Base-by-base conservation (phyloP, 2,797 vertebrate genomes). In the Malurus leucopterus region DNA sequence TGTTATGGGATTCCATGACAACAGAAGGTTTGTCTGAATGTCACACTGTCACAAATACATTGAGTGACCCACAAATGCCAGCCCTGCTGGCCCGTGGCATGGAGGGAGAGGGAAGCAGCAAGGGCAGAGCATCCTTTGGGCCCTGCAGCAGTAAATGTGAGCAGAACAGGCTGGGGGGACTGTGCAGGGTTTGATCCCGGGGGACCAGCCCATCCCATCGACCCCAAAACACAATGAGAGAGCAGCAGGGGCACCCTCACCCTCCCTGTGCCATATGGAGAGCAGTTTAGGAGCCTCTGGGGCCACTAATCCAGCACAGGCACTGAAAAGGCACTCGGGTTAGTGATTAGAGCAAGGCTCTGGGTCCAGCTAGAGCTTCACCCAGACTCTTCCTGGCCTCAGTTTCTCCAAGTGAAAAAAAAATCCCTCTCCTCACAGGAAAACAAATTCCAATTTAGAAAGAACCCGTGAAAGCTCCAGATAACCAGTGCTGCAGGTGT, bases 31-130 rank as follows among this genome's bases (percentile, higher is more conserved):
- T 1, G 7, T 6, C 24, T 3, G 78, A 43, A 11, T n/a, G 54
- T 14, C 3, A 0, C 27, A 6, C 4, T 1, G 7, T 4, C 11
- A 0, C 1, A 5, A 18, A 34, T 11, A 54, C 1, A 0, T 0
- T 1, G 46, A 64, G 53, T 38, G 41, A 17, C 63, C 65, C 80
- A 7, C 20, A 15, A 53, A 21, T 27, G 57, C 46, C 32, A 58
- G 50, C 63, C 38, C 44, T 43, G 19, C 0, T 0, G 63, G 51
- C 7, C 50, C 46, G 3, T 1, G 22, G 59, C 8, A 2, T 9
- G n/a, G 18, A n/a, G n/a, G 17, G 8, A 75, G 36, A 47, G 49
- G n/a, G 67, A 23, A 40, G 38, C 32, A n/a, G 61, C 32, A 14
- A 44, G 58, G 51, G 67, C 51, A 62, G 64, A 70, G 59, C 43